Evolutionary conservation across 2,113 vertebrate genomes (phyloP).

Genomic region (Trichomycterus rosablanca): DNA sequence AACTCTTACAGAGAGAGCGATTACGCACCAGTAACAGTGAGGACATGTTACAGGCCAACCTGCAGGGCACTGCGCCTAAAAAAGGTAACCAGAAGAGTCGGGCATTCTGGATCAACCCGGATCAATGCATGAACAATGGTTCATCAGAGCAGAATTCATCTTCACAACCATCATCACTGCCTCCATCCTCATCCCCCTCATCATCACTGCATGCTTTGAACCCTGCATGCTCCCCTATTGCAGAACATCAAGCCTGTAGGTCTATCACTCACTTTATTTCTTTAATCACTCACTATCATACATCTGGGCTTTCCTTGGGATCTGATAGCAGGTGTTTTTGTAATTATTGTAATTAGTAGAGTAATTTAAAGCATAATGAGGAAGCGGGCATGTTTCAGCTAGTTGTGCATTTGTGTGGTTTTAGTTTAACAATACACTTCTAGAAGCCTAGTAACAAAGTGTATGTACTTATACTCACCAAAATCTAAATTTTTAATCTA

Average conservation of each 20-base stretch:
- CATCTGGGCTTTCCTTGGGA: too few relatives aligned
- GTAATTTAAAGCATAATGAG: too few relatives aligned
- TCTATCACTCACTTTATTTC: conserved; percentile 11
- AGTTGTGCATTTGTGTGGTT: too few relatives aligned
- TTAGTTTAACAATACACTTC: too few relatives aligned
- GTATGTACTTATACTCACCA: too few relatives aligned
- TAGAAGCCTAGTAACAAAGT: too few relatives aligned
- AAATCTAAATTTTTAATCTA: too few relatives aligned
- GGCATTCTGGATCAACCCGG: conserved; percentile 95
- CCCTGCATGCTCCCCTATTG: conserved; percentile 71
- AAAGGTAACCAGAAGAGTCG: conserved; percentile 84
- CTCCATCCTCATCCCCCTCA: conserved; percentile 52
- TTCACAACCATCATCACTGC: conserved; percentile 41
- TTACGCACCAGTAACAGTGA: conserved; percentile 72
- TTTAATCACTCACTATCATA: not conserved
- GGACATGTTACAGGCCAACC: conserved; percentile 72
- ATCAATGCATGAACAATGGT: conserved; percentile 46
- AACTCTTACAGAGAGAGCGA: conserved; percentile 89
- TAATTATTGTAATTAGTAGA: too few relatives aligned
- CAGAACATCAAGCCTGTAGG: conserved; percentile 60
- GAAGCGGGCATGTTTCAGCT: too few relatives aligned
- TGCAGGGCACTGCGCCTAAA: conserved; percentile 70
- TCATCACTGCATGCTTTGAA: conserved; percentile 51
- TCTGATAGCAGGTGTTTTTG: too few relatives aligned
- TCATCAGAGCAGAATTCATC: conserved; percentile 51